phyloP scores from a whole-genome alignment of 2,888 invertebrate species.

The Resseliella maxima region DNA sequence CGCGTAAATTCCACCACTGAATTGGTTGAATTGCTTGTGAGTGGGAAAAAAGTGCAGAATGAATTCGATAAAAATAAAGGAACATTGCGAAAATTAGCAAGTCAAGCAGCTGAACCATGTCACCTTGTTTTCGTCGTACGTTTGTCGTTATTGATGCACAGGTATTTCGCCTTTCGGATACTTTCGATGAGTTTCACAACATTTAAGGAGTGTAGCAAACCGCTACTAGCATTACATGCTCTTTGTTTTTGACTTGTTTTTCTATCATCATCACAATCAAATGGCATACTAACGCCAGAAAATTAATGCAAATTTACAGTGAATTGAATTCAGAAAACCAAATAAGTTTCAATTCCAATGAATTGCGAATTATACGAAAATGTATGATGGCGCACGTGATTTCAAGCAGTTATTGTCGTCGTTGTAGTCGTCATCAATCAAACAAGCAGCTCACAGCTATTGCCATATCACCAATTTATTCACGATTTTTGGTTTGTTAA shows the following conservation, averaged over 20 bases:
- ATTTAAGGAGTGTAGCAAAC: neutral
- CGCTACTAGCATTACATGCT: neutral
- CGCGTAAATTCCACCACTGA: slow-evolving; percentile 14
- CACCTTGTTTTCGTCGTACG: slow-evolving; percentile 25
- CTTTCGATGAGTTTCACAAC: neutral
- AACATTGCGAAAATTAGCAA: slow-evolving; percentile 38
- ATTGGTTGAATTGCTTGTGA: neutral
- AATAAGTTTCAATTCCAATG: neutral
- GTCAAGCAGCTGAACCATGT: slow-evolving; percentile 43
- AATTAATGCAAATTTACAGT: slow-evolving; percentile 16
- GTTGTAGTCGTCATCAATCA: too few species aligned
- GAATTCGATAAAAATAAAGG: slow-evolving; percentile 17
- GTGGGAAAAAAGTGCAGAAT: neutral
- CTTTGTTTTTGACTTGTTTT: neutral
- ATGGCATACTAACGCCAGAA: neutral
- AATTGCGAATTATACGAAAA: slow-evolving; percentile 4
- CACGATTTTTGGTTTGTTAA: neutral
- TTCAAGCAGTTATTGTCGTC: neutral
- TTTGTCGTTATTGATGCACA: neutral
- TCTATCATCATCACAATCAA: slow-evolving; percentile 2
- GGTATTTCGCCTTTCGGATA: slow-evolving; percentile 35
- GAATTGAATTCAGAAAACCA: slow-evolving; percentile 6
- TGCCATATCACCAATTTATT: slow-evolving; percentile 12
- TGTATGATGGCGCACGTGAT: slow-evolving; percentile 19
- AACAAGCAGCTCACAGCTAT: neutral